Percentiles rank a stretch among this genome's conserved stretches.
phyloP scores from a whole-genome alignment of 2,888 invertebrate genomes.

The Cremastinae sp. region DNA sequence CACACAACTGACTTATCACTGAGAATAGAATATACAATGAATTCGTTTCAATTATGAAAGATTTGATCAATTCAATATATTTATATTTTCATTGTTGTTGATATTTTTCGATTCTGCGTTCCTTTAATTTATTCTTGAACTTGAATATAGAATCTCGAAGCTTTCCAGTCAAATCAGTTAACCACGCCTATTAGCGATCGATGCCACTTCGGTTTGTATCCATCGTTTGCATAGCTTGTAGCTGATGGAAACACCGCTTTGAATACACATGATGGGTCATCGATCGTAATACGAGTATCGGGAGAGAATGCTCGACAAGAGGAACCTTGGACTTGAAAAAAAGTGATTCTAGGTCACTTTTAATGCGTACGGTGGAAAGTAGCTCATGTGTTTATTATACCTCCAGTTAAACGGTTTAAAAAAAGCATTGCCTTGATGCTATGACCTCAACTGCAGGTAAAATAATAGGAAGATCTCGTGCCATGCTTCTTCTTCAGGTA shows the following conservation, averaged over 20 bases:
- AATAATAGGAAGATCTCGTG: conserved; percentile 27
- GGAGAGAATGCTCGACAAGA: conserved; percentile 20
- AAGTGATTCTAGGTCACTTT: background rate
- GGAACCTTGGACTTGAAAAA: conserved; percentile 44
- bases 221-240: conserved; percentile 28
- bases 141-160: conserved; percentile 19
- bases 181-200: conserved; percentile 46
- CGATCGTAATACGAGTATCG: conserved; percentile 23
- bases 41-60: conserved; percentile 13
- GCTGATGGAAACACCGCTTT: conserved; percentile 30
- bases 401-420: no score
- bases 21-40: background rate
- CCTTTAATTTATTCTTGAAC: conserved; percentile 13
- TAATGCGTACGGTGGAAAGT: no score
- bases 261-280: conserved; percentile 52
- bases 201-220: conserved; percentile 41
- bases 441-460: conserved; percentile 7
- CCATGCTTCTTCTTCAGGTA: conserved; percentile 27
- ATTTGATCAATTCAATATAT: background rate
- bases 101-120: conserved; percentile 10
- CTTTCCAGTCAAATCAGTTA: conserved; percentile 11
- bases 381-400: no score
- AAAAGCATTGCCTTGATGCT: conserved; percentile 24
- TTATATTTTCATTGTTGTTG: conserved; percentile 1
- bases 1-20: conserved; percentile 5